These are phyloP conservation scores for Neoarius graeffei DNA, from an alignment of 2,113 vertebrate genomes.

Conservation along the genomic window DNA sequence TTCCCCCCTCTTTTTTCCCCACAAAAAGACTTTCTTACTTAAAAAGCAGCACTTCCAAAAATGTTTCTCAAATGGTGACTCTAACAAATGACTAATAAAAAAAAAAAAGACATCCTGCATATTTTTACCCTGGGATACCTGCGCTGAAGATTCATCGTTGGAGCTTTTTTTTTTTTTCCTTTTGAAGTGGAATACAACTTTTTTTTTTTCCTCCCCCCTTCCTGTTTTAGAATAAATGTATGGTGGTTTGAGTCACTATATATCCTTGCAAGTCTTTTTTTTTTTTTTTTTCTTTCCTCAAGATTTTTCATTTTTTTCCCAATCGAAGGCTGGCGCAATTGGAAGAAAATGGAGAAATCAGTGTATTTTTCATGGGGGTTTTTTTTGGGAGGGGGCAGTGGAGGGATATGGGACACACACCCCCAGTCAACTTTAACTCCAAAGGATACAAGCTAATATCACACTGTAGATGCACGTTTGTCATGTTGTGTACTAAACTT, in stretches of 20 bases:
- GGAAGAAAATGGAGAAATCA: background rate
- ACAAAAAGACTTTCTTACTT: slow-evolving; percentile 5
- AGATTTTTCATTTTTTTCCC: background rate
- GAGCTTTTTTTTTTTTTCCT: slow-evolving; percentile 1
- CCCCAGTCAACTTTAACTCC: background rate
- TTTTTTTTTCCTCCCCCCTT: background rate
- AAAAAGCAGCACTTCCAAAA: slow-evolving; percentile 13
- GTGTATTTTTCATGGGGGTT: background rate
- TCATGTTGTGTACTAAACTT: slow-evolving; percentile 91
- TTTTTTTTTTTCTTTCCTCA: background rate
- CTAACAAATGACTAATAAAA: background rate
- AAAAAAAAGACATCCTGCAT: slow-evolving; percentile 3
- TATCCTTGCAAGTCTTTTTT: background rate
- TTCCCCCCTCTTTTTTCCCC: background rate
- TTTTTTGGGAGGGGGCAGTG: background rate
- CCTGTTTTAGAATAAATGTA: background rate
- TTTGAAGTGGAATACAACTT: background rate
- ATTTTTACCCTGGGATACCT: background rate
- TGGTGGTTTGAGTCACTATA: background rate
- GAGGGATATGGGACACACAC: background rate
- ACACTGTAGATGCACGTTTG: slow-evolving; percentile 55
- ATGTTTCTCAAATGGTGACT: background rate
- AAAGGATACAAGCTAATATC: slow-evolving; percentile 17
- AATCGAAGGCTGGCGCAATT: background rate
- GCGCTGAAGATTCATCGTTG: slow-evolving; percentile 22